Evolutionary conservation across 2,888 invertebrate species (phyloP), one percentile per base, ranked within the genome.

Genomic region (Lithophane ornitopus): DNA sequence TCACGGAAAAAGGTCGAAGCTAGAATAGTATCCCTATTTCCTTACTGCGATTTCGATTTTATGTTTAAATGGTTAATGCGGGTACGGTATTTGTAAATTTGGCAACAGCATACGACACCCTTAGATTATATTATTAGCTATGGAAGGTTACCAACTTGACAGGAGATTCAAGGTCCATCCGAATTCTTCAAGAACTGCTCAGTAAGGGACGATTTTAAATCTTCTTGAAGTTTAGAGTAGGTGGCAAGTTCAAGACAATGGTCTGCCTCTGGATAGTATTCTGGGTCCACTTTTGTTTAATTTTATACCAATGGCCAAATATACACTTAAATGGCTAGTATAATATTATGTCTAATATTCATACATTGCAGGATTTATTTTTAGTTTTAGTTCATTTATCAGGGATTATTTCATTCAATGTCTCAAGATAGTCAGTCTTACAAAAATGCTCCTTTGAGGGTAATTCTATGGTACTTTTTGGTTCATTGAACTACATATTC

Each of bases 1-100:
- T 46, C 66, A 70, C 49, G 62, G 66, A 79, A 83, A 63, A 41
- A 58, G 28, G n/a, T 79, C 28, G n/a, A 52, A 44, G 16, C 63
- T 81, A 34, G 63, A 59, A 74, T 54, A 44, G 14, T 16, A 39
- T 39, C 26, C 19, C 34, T 81, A 65, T 54, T 74, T 39, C 14
- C n/a, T 12, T 49, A n/a, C 28, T 39, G 52, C 14, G 74, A 34
- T 44, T 54, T 26, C 22, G 11, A 39, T 49, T 44, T 69, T 44
- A 12, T 22, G 7, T 22, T 62, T 54, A 3, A 39, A 59, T 22
- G 0, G 6, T 63, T 75, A 28, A 39, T 19, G 16, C 16, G 58
- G 19, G 0, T 59, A 16, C 12, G 49, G 34, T 76, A 62, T 61
- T 71, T 34, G 16, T 70, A 26, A 34, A 46, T 19, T 70, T 61